A percentile compares a stretch with the other conserved stretches of the same genome.
These are phyloP conservation scores for Myotis brandtii DNA, from an alignment of 2,113 vertebrate species.

Conservation along the genomic window DNA sequence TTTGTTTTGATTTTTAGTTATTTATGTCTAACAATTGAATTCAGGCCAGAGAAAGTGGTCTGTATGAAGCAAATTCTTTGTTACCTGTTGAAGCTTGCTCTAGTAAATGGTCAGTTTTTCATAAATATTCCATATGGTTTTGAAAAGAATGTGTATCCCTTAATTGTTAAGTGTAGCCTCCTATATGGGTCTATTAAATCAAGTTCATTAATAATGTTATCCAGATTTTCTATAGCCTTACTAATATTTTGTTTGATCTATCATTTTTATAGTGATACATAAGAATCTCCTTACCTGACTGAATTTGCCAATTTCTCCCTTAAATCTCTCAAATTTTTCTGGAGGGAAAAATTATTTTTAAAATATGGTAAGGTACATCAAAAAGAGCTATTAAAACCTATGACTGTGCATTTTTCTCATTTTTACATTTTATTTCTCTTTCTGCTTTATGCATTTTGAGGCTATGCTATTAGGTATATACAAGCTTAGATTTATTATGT, in stretches of 20 bases:
- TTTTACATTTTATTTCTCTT: not conserved
- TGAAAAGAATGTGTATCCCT: not conserved
- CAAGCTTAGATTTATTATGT: not conserved
- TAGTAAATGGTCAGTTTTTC: conserved; percentile 33
- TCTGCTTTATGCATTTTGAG: conserved; percentile 43
- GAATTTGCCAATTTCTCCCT: not conserved
- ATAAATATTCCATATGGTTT: conserved; percentile 17
- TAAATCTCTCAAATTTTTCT: conserved; percentile 17
- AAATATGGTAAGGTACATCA: not conserved
- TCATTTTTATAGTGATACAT: not conserved
- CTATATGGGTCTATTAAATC: not conserved
- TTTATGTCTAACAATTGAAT: conserved; percentile 37
- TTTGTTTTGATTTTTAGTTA: not conserved
- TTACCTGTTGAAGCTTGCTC: not conserved
- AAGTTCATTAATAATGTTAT: not conserved
- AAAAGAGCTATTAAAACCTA: conserved; percentile 29
- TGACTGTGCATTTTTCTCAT: not conserved
- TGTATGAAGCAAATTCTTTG: not conserved
- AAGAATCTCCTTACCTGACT: not conserved
- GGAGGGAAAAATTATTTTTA: not conserved
- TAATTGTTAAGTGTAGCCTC: conserved; percentile 11
- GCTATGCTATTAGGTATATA: conserved; percentile 7
- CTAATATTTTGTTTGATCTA: not conserved
- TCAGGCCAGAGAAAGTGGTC: not conserved
- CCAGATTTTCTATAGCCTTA: not conserved